Evolutionary conservation across 2,888 invertebrate genomes (phyloP), one percentile per base, ranked within the genome.

Genomic region (Drosophila prolongata): DNA sequence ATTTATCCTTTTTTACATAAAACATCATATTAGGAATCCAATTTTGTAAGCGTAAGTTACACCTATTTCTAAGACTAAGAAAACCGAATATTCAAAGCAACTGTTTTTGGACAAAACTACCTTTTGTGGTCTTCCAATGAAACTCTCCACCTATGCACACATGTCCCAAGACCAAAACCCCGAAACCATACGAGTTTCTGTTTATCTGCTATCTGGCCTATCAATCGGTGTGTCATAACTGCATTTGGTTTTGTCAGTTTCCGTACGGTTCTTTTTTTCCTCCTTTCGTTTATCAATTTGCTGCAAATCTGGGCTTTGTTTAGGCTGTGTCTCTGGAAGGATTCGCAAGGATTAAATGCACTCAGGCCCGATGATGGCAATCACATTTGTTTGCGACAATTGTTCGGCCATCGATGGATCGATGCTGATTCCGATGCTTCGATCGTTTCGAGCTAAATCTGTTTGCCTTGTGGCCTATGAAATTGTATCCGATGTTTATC

Each of bases 381-480:
- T 89, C 82, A 76, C 64, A 76, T 81, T 75, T 88, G 77, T 72
- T 72, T 75, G 65, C 75, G 61, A 57, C 66, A 72, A 74, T 72
- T 74, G 66, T 65, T 58, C 34, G 56, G 56, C 53, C 66, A 68
- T 77, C 78, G 79, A 79, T 81, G 66, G 67, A 76, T 60, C 61
- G 44, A 52, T 57, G 56, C 59, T 42, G 40, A 58, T 75, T 59
- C 14, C 30, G 40, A 40, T 47, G 52, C 60, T 75, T 57, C 69
- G 67, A 83, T 77, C 80, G 87, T 49, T 78, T 67, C 37, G 75
- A 66, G 58, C 71, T 65, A 49, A 84, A 89, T 77, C 75, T 80
- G 79, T 81, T 87, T 87, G 82, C 80, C 71, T 85, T 86, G 89
- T 80, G 86, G 86, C 76, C 88, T 76, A 87, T 85, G 89, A 79